Evolutionary conservation across 2,113 vertebrate species (phyloP).

Genomic region (Columbina picui): DNA sequence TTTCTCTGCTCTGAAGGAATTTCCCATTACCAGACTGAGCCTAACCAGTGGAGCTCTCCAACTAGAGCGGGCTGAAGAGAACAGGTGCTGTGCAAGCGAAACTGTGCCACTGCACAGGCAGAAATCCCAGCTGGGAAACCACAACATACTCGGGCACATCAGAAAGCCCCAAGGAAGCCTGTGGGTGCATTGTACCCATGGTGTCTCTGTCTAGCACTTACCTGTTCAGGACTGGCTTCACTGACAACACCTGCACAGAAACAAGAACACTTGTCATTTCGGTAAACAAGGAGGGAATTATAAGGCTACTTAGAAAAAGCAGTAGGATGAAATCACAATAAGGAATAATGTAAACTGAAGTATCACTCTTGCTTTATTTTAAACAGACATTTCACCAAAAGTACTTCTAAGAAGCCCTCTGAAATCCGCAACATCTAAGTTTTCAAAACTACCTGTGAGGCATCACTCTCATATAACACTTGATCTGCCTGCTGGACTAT

Average conservation of each 20-base stretch:
- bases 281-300: background rate
- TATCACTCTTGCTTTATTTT: background rate
- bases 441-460: background rate
- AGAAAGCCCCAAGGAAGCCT: background rate
- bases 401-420: background rate
- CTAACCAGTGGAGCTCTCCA: background rate
- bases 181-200: too few relatives aligned
- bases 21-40: background rate
- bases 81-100: background rate
- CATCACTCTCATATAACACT: background rate
- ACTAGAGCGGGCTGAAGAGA: background rate
- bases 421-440: background rate
- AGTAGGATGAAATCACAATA: background rate
- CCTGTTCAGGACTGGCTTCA: conserved; percentile 77
- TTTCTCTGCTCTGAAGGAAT: background rate
- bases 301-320: background rate
- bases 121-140: background rate
- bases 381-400: background rate
- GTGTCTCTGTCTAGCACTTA: conserved; percentile 63
- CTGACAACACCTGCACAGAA: conserved; percentile 65
- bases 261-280: conserved; percentile 48
- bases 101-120: background rate
- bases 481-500: too few relatives aligned
- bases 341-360: background rate
- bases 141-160: background rate